phyloP scores from a whole-genome alignment of 2,888 invertebrate species.

The Epirrita christyi region DNA sequence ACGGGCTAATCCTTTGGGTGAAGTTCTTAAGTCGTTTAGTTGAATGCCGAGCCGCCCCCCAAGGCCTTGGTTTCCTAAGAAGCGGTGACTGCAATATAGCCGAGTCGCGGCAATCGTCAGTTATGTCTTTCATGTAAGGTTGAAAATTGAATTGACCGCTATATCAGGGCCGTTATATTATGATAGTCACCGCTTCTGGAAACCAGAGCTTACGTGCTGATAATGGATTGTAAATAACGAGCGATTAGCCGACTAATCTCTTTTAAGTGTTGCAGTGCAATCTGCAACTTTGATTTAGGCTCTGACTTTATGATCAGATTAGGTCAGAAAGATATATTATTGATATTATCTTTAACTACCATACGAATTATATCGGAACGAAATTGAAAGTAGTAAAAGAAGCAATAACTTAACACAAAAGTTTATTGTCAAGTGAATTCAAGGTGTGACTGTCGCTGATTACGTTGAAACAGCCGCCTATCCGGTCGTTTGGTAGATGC shows the following conservation, averaged over 20 bases:
- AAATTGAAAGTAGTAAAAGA: constrained; percentile 14
- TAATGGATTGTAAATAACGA: constrained; percentile 79
- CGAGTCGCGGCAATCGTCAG: too few species aligned
- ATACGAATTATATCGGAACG: neutral
- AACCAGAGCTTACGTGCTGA: constrained; percentile 54
- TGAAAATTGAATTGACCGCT: too few species aligned
- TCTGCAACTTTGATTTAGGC: constrained; percentile 67
- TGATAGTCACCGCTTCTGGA: too few species aligned
- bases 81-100: too few species aligned
- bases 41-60: constrained; percentile 58
- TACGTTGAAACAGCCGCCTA: constrained; percentile 37
- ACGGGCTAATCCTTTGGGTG: constrained; percentile 74
- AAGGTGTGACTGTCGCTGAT: constrained; percentile 29
- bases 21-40: constrained; percentile 71
- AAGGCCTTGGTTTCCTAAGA: too few species aligned
- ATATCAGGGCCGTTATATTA: too few species aligned
- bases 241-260: constrained; percentile 73
- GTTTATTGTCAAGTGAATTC: constrained; percentile 26
- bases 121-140: too few species aligned
- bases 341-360: constrained; percentile 5
- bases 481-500: constrained; percentile 41
- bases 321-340: constrained; percentile 36
- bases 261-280: constrained; percentile 66
- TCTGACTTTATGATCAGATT: constrained; percentile 65
- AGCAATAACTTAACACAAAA: constrained; percentile 20